phyloP scores from a whole-genome alignment of 2,113 vertebrate genomes.

The Vombatus ursinus region DNA sequence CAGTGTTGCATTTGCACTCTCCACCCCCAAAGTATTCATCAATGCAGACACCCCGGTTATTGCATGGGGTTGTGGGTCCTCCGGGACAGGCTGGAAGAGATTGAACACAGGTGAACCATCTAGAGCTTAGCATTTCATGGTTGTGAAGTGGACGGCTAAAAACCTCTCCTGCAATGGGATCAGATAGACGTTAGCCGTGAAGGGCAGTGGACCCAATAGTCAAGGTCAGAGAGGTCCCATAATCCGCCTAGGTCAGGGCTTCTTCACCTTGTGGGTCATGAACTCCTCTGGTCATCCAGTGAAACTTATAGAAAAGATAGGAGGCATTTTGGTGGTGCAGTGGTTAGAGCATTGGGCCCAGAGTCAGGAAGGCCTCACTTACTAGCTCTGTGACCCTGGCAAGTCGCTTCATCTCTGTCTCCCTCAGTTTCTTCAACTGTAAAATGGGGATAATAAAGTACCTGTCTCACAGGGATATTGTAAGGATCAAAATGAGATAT shows the following conservation, averaged over 20 bases:
- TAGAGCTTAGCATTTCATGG: background rate
- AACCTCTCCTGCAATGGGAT: rapidly evolving
- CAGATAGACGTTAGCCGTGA: background rate
- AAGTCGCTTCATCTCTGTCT: background rate
- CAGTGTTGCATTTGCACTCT: slow-evolving; percentile 86
- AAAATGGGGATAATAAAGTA: background rate
- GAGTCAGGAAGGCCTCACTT: background rate
- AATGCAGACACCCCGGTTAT: slow-evolving; percentile 87
- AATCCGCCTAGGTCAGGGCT: background rate
- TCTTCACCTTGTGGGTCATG: background rate
- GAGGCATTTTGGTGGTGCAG: background rate
- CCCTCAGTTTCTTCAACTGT: background rate
- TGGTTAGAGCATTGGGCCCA: background rate
- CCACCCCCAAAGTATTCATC: slow-evolving; percentile 86
- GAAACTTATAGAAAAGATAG: background rate
- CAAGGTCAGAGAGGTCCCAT: background rate
- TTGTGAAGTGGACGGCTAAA: background rate
- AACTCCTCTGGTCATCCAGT: background rate
- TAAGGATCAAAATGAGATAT: background rate
- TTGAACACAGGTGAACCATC: background rate
- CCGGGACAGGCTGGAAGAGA: slow-evolving; percentile 92
- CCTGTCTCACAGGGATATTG: background rate
- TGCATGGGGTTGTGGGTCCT: slow-evolving; percentile 85
- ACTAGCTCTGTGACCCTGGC: background rate
- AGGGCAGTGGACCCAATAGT: background rate